Evolutionary conservation across 1,140 invertebrate genomes (phyloP), one percentile per base, ranked within the genome.

Genomic region (Probaryconus sp.): DNA sequence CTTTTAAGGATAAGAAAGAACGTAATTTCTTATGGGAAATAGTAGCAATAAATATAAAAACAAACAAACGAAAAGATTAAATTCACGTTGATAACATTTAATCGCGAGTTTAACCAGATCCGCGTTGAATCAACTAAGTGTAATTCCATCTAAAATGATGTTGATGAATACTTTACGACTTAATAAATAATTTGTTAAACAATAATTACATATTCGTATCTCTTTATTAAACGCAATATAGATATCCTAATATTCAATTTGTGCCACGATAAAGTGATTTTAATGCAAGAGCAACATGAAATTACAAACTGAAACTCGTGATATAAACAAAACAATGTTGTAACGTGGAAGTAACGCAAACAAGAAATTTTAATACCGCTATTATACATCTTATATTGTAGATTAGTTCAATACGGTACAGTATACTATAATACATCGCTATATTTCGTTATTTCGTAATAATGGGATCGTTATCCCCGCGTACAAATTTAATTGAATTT

Each of bases 351-450:
- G 47, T 56, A 47, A 45, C 10, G 16, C 42, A 48, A 47, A 67
- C 63, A 56, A 56, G 50, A 67, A 56, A 48, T 67, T 67, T 48
- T 56, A 56, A 67, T 67, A 48, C 63, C 16, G 21, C 24, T 38
- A 20, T 67, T 68, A 51, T 58, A 68, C 18, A 35, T 58, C 45
- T 68, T 68, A 68, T 28, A 58, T 68, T 50, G 51, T 51, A 50
- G 64, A 68, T 58, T 67, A 56, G 63, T 55, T 67, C 56, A 37
- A 20, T 30, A 55, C 48, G 55, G 56, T 30, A 55, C 48, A 65
- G 56, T 67, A 24, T 16, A 48, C 16, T 43, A 48, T 48, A 56
- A 67, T 67, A 30, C 43, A 67, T 67, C 18, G 43, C 28, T 30
- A 9, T 67, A 33, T 48, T 48, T 42, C 42, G 10, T 50, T 56